A percentile compares a stretch with the other conserved stretches of the same genome.
These are phyloP conservation scores for Poeciliopsis turneri DNA, from an alignment of 2,797 vertebrate species.

Conservation along the genomic window DNA sequence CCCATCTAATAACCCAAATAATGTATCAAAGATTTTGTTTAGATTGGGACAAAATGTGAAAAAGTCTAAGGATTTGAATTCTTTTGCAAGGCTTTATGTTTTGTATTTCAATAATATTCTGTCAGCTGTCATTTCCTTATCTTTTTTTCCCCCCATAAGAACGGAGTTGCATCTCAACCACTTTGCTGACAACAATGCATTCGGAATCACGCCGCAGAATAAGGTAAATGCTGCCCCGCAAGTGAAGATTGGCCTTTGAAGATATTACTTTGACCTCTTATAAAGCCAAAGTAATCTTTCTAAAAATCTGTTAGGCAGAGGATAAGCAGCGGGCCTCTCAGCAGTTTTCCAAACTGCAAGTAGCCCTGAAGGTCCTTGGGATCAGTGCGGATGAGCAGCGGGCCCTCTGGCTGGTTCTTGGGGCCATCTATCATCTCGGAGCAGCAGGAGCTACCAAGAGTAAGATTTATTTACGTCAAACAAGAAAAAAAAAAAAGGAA, in stretches of 20 bases:
- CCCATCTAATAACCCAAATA: not conserved
- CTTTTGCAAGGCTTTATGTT: not conserved
- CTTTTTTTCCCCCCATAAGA: conserved; percentile 70
- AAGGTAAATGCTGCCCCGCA: conserved; percentile 81
- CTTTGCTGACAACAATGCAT: conserved; percentile 90
- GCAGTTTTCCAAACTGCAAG: conserved; percentile 94
- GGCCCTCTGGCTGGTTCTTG: conserved; percentile 92
- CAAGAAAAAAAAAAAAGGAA: not conserved
- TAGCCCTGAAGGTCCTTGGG: conserved; percentile 95
- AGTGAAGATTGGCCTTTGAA: conserved; percentile 5
- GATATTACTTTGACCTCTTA: conserved; percentile 6
- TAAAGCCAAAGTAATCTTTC: conserved; percentile 16
- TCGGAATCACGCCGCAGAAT: conserved; percentile 85
- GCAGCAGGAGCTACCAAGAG: conserved; percentile 96
- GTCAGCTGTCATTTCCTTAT: conserved; percentile 14
- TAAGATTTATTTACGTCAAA: conserved; percentile 62
- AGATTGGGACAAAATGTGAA: not conserved
- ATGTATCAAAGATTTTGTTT: not conserved
- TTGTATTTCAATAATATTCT: conserved; percentile 13
- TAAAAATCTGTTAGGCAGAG: conserved; percentile 81
- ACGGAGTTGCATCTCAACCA: conserved; percentile 98
- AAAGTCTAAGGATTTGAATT: not conserved
- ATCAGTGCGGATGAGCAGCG: conserved; percentile 91
- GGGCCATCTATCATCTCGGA: conserved; percentile 94
- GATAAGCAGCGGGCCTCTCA: conserved; percentile 93